Evolutionary conservation across 2,113 vertebrate genomes (phyloP).

Genomic region (Pseudopipra pipra): DNA sequence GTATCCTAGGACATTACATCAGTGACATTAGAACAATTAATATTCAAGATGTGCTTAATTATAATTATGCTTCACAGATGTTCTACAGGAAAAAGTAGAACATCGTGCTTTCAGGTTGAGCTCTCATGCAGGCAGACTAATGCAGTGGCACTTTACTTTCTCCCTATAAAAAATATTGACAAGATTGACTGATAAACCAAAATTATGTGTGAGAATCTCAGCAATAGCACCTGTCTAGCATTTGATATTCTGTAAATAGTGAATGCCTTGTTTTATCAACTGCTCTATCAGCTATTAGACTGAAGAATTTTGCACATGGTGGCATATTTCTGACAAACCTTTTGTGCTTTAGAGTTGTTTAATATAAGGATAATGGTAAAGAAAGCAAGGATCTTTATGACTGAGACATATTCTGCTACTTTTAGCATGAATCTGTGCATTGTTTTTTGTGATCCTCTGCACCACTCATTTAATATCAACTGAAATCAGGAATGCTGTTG

Average conservation of each 20-base stretch:
- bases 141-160: background rate
- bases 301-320: background rate
- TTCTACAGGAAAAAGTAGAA: constrained; percentile 30
- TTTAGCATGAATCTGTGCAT: fast-evolving
- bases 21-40: constrained; percentile 68
- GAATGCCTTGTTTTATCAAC: background rate
- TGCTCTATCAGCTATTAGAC: background rate
- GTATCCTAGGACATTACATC: constrained; percentile 56
- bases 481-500: background rate
- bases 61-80: constrained; percentile 65
- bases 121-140: constrained; percentile 36
- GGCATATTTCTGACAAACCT: background rate
- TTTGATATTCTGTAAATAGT: background rate
- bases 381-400: background rate
- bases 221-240: background rate
- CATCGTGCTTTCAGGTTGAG: constrained; percentile 34
- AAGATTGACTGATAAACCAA: background rate
- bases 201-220: background rate
- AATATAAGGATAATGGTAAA: background rate
- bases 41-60: constrained; percentile 68
- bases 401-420: background rate
- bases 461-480: background rate
- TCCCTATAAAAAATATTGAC: background rate
- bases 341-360: background rate
- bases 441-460: background rate